Conservation (phyloP, 2,797 vertebrate species). For the Bucorvus abyssinicus region DNA sequence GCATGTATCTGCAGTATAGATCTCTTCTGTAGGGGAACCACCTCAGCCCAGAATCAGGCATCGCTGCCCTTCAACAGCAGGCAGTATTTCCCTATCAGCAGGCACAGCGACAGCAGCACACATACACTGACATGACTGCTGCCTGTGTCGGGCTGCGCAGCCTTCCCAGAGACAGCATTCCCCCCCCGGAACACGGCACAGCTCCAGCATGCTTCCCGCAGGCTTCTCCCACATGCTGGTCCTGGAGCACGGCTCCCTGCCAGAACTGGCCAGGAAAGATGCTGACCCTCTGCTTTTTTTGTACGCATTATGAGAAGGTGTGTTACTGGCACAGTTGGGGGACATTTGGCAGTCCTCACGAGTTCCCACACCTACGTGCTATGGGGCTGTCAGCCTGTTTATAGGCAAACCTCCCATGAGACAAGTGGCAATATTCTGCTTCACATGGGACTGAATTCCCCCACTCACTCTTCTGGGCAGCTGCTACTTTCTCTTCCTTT, state of each 20-base stretch:
- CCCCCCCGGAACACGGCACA: not conserved
- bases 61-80: not conserved
- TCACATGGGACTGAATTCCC: not conserved
- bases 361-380: not conserved
- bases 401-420: not conserved
- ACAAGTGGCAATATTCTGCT: not conserved
- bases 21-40: not conserved
- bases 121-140: fast-evolving
- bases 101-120: not conserved
- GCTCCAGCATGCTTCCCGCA: not conserved
- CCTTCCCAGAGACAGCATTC: not conserved
- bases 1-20: not conserved
- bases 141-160: fast-evolving
- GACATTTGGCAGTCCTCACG: not conserved
- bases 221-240: not conserved
- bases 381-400: not conserved
- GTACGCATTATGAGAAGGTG: not conserved
- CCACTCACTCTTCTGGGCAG: not conserved
- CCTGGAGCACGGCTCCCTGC: not conserved
- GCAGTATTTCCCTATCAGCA: fast-evolving
- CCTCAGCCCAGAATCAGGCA: not conserved
- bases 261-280: not conserved
- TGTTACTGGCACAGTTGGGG: not conserved
- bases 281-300: not conserved
- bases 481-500: not conserved